Evolutionary conservation across 1,140 invertebrate genomes (phyloP).

Genomic region (Trialeurodes vaporariorum): DNA sequence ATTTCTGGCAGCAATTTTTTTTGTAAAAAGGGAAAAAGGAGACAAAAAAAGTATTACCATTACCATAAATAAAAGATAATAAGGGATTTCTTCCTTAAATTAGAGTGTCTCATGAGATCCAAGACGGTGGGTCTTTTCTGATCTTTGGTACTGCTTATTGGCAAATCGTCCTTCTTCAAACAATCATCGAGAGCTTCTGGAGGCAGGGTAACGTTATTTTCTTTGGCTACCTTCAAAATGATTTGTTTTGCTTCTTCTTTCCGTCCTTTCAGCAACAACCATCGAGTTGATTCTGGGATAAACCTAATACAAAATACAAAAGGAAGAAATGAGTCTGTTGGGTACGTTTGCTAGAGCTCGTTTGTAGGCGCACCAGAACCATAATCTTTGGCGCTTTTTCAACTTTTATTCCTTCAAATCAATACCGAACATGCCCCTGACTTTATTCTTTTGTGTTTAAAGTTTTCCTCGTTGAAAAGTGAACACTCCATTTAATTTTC

Average conservation of each 20-base stretch:
- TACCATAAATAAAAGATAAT: slow-evolving; percentile 69
- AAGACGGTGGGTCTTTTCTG: slow-evolving; percentile 42
- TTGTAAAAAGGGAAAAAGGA: no score
- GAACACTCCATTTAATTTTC: no score
- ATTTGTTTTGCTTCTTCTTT: slow-evolving; percentile 53
- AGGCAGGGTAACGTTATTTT: slow-evolving; percentile 48
- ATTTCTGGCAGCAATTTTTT: no score
- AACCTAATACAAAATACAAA: slow-evolving; percentile 40
- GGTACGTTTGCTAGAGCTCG: no score
- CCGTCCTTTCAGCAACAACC: slow-evolving; percentile 64
- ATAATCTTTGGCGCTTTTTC: no score
- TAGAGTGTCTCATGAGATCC: slow-evolving; percentile 56
- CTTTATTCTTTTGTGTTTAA: no score
- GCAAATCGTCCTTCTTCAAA: slow-evolving; percentile 31
- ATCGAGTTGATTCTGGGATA: slow-evolving; percentile 69
- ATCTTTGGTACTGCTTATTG: slow-evolving; percentile 25
- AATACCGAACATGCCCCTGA: no score
- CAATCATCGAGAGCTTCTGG: slow-evolving; percentile 42
- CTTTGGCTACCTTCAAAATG: slow-evolving; percentile 52
- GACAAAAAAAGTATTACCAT: slow-evolving; percentile 20
- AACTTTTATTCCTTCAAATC: no score
- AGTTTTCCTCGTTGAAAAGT: no score
- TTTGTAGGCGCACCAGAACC: no score
- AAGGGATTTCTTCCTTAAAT: slow-evolving; percentile 54
- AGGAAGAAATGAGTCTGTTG: no score